These are phyloP conservation scores for Polydrusus pterygomalis DNA, from an alignment of 2,888 invertebrate species.

Conservation along the genomic window DNA sequence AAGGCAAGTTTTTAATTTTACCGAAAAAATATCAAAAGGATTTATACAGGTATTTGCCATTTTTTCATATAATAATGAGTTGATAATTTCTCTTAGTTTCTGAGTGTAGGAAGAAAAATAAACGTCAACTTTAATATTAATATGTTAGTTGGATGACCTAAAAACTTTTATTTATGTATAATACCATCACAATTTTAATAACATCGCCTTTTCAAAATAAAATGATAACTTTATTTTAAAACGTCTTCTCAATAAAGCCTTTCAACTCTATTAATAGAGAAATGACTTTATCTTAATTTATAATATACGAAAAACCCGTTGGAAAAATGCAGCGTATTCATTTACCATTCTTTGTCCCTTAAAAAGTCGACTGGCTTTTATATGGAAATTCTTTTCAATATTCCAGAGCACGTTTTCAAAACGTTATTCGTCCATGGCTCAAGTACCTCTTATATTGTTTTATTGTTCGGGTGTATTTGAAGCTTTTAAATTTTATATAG, in stretches of 20 bases:
- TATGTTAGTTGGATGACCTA: too few species aligned
- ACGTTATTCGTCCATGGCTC: not conserved
- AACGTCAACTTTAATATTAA: too few species aligned
- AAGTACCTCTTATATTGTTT: not conserved
- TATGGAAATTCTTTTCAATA: constrained; percentile 13
- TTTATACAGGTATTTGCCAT: too few species aligned
- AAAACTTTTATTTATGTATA: too few species aligned
- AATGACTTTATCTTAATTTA: constrained; percentile 1
- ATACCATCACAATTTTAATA: too few species aligned
- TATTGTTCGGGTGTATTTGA: not conserved
- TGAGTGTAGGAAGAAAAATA: too few species aligned
- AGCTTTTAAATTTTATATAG: not conserved
- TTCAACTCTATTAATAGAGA: not conserved
- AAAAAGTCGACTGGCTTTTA: constrained; percentile 9
- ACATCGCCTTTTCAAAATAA: too few species aligned
- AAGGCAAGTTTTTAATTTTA: too few species aligned
- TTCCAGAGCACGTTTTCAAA: constrained; percentile 6
- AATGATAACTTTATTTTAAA: too few species aligned
- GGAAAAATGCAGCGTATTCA: not conserved
- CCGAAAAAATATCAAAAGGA: too few species aligned
- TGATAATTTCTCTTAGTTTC: too few species aligned
- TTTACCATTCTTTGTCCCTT: not conserved
- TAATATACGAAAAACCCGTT: not conserved
- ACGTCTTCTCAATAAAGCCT: not conserved
- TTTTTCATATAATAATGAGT: too few species aligned